These are phyloP conservation scores for Sturnus vulgaris DNA, from an alignment of 2,113 vertebrate genomes.

Conservation along the genomic window DNA sequence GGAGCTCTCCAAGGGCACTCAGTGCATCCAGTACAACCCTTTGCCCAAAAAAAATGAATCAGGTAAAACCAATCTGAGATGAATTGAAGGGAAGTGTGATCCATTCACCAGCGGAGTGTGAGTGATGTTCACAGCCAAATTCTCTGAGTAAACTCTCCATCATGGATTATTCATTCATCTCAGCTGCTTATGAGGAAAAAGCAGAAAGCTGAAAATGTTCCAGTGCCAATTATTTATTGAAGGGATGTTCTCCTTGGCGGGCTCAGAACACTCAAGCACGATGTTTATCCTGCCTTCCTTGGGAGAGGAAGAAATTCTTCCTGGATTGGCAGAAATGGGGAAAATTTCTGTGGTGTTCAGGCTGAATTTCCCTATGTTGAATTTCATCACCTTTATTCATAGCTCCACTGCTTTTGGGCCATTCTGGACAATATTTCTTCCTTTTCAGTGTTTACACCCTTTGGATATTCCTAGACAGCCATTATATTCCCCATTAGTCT, in stretches of 20 bases:
- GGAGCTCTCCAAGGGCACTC: background rate
- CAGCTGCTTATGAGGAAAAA: background rate
- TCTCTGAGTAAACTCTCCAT: background rate
- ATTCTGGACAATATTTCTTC: background rate
- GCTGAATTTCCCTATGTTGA: background rate
- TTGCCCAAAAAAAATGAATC: background rate
- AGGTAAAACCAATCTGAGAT: background rate
- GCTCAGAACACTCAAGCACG: background rate
- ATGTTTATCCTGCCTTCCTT: background rate
- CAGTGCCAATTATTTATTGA: conserved; percentile 18
- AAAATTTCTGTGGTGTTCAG: background rate
- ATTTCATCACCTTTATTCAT: background rate
- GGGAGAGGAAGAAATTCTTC: background rate
- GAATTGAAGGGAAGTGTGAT: background rate
- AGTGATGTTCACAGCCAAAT: background rate
- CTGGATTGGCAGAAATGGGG: rapidly evolving
- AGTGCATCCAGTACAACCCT: background rate
- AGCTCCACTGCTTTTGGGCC: background rate
- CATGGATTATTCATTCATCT: conserved; percentile 38
- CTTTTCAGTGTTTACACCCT: conserved; percentile 1
- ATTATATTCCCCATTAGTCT: background rate
- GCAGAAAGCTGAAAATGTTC: background rate
- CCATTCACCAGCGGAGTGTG: background rate
- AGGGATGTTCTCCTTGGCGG: background rate
- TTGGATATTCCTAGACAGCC: background rate